Evolutionary conservation across 2,113 vertebrate species (phyloP).

Genomic region (Lamprotornis superbus): DNA sequence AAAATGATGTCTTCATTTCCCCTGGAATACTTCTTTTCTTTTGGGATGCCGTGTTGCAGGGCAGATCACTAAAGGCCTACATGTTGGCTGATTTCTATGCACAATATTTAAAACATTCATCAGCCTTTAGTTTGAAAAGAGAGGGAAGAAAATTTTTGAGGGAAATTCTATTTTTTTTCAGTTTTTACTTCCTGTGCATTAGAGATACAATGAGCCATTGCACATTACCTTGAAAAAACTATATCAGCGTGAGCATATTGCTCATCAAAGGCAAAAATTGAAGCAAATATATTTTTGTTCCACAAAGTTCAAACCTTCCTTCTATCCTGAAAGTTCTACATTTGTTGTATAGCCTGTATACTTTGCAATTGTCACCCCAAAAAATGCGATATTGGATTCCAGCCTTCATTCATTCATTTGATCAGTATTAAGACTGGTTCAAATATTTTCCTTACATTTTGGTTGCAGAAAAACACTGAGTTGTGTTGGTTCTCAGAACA

Average conservation of each 20-base stretch:
- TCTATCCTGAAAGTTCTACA: neutral
- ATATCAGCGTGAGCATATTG: neutral
- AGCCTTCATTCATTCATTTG: neutral
- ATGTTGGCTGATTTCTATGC: neutral
- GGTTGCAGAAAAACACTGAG: neutral
- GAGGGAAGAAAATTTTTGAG: neutral
- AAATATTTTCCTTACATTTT: neutral
- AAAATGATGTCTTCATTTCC: neutral
- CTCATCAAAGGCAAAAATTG: neutral
- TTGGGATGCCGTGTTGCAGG: neutral
- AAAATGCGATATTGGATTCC: neutral
- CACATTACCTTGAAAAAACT: neutral
- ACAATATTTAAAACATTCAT: neutral
- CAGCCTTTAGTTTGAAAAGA: neutral
- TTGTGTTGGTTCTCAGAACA: neutral
- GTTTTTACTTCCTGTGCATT: neutral
- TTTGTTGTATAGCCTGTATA: neutral
- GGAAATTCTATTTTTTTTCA: neutral
- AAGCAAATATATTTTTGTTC: neutral
- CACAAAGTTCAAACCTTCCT: neutral
- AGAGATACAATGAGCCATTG: neutral
- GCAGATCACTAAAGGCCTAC: neutral
- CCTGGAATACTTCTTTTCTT: neutral
- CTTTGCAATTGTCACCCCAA: neutral
- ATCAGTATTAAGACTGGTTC: neutral